Evolutionary conservation across 2,113 vertebrate genomes (phyloP).

Genomic region (Puffinus mauretanicus): DNA sequence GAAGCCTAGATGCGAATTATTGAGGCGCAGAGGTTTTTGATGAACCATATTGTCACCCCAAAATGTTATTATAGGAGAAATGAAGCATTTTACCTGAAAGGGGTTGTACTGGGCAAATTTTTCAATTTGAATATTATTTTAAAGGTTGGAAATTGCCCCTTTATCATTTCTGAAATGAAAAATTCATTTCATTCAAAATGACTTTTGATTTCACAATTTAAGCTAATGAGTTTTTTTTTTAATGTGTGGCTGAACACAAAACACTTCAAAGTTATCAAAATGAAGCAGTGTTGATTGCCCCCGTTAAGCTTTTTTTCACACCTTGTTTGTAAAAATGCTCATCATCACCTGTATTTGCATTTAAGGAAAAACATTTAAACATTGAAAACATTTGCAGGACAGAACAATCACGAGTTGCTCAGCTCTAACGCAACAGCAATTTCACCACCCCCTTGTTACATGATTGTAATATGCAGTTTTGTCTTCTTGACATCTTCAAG

Average conservation of each 20-base stretch:
- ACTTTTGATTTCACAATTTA: conserved; percentile 58
- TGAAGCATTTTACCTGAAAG: not conserved
- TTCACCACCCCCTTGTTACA: conserved; percentile 11
- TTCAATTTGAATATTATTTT: conserved; percentile 21
- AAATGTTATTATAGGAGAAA: conserved; percentile 4
- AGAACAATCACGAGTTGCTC: conserved; percentile 2
- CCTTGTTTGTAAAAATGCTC: not conserved
- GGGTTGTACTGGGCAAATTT: not conserved
- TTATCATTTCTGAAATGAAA: conserved; percentile 6
- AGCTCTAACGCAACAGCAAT: conserved; percentile 9
- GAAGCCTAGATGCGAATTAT: conserved; percentile 21
- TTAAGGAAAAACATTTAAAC: not conserved
- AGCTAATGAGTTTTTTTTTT: not conserved
- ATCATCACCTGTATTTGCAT: not conserved
- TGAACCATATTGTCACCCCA: conserved; percentile 15
- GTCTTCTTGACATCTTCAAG: conserved; percentile 5
- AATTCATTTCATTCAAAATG: conserved; percentile 35
- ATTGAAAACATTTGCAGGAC: conserved; percentile 3
- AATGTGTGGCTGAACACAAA: not conserved
- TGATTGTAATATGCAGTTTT: not conserved
- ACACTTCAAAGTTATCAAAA: conserved; percentile 36
- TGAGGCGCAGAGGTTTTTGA: conserved; percentile 48
- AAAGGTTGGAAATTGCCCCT: conserved; percentile 6
- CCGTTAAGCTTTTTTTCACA: not conserved
- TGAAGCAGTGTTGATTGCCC: not conserved